Conservation (phyloP, 2,797 vertebrate genomes). For the Sebastiscus tertius region DNA sequence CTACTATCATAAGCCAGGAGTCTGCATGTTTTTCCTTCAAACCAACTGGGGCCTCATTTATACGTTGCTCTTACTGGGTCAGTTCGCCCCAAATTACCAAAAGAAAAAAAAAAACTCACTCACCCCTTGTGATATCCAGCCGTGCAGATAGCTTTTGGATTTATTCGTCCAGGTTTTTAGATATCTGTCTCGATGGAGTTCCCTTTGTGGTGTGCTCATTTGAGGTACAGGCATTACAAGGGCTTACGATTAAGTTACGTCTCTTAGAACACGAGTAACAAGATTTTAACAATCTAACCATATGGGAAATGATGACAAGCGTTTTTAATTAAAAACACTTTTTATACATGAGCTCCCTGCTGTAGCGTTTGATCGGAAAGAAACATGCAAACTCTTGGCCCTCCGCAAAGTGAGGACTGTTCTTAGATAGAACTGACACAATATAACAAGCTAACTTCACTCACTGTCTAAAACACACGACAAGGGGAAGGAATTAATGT, state of each 20-base stretch:
- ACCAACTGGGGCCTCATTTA: conserved; percentile 31
- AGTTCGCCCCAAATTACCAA: not conserved
- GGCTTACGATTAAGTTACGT: not conserved
- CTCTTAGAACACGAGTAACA: not conserved
- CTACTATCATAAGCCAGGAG: not conserved
- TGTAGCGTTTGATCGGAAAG: not conserved
- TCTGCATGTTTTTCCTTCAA: conserved; percentile 41
- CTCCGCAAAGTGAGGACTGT: not conserved
- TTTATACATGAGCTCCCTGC: not conserved
- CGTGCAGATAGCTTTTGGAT: not conserved
- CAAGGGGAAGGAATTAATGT: not conserved
- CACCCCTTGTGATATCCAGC: not conserved
- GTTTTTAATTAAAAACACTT: not conserved
- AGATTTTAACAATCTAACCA: not conserved
- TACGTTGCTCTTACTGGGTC: conserved; percentile 3
- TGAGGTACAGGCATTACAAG: not conserved
- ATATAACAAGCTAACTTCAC: conserved; percentile 43
- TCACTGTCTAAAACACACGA: not conserved
- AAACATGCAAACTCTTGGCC: conserved; percentile 46
- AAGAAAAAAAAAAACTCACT: not conserved
- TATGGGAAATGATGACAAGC: not conserved
- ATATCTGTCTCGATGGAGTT: not conserved
- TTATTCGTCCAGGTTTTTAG: not conserved
- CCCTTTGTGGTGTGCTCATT: not conserved
- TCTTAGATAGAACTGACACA: not conserved